phyloP scores from a whole-genome alignment of 2,113 vertebrate species.

The Protomyctophum bolini region DNA sequence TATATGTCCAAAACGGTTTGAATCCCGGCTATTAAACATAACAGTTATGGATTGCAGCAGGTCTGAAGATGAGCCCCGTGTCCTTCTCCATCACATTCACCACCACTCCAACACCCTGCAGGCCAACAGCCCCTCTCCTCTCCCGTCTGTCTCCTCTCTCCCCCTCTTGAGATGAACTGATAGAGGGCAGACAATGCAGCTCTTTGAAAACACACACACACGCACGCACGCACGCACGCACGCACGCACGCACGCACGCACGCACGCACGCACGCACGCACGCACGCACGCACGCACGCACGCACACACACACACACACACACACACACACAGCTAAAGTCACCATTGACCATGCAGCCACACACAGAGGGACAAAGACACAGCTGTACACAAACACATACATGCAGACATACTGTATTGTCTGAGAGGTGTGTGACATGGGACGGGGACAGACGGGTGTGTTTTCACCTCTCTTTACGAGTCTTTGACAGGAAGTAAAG shows the following conservation, averaged over 20 bases:
- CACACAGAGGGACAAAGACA: too few species aligned
- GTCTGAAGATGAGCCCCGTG: constrained; percentile 27
- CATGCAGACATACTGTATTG: neutral
- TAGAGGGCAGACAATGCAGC: constrained; percentile 70
- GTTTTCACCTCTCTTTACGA: constrained; percentile 75
- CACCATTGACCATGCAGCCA: too few species aligned
- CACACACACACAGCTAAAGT: neutral
- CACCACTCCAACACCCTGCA: constrained; percentile 19
- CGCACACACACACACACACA: neutral
- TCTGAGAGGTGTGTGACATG: constrained; percentile 51
- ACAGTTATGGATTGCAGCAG: neutral
- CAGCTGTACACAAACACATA: neutral
- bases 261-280: neutral
- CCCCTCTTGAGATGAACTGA: constrained; percentile 66
- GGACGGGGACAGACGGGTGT: constrained; percentile 41
- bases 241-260: neutral
- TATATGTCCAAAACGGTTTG: too few species aligned
- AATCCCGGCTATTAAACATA: too few species aligned
- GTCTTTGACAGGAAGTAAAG: constrained; percentile 65
- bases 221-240: constrained; percentile 1
- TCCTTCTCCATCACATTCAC: constrained; percentile 19
- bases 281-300: constrained; percentile 2
- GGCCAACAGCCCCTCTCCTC: constrained; percentile 35
- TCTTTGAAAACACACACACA: constrained; percentile 59
- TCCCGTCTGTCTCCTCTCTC: neutral